A percentile compares a stretch with the other conserved stretches of the same genome.
phyloP scores from a whole-genome alignment of 2,113 vertebrate species.

The Datnioides undecimradiatus region DNA sequence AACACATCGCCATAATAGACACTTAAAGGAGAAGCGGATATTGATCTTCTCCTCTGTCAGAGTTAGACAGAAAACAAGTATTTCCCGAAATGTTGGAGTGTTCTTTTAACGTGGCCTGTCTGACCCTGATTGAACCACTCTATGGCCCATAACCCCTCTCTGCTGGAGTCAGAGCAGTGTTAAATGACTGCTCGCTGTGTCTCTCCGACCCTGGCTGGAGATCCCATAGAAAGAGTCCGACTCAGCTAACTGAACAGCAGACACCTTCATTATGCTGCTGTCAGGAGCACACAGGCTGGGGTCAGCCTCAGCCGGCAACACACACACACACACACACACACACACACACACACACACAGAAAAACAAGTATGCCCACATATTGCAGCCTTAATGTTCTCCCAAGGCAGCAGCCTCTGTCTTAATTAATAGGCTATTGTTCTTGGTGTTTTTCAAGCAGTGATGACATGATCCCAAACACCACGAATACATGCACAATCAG shows the following conservation, averaged over 20 bases:
- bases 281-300: slow-evolving; percentile 31
- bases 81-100: slow-evolving; percentile 8
- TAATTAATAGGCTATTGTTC: slow-evolving; percentile 12
- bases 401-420: neutral
- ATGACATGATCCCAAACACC: neutral
- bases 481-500: neutral
- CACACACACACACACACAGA: neutral
- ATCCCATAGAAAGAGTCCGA: slow-evolving; percentile 49
- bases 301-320: neutral
- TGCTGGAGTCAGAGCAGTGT: slow-evolving; percentile 28
- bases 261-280: slow-evolving; percentile 63
- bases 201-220: slow-evolving; percentile 20
- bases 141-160: slow-evolving; percentile 14
- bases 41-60: neutral
- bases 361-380: neutral
- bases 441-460: neutral
- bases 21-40: neutral
- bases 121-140: slow-evolving; percentile 26
- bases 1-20: neutral
- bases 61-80: neutral
- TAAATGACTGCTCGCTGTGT: slow-evolving; percentile 41
- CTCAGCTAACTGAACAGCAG: slow-evolving; percentile 61
- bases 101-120: slow-evolving; percentile 8
- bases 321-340: slow-evolving; percentile 4
- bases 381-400: neutral